These are phyloP conservation scores for Thaumatotibia leucotreta DNA, from an alignment of 1,140 invertebrate genomes.

Conservation along the genomic window DNA sequence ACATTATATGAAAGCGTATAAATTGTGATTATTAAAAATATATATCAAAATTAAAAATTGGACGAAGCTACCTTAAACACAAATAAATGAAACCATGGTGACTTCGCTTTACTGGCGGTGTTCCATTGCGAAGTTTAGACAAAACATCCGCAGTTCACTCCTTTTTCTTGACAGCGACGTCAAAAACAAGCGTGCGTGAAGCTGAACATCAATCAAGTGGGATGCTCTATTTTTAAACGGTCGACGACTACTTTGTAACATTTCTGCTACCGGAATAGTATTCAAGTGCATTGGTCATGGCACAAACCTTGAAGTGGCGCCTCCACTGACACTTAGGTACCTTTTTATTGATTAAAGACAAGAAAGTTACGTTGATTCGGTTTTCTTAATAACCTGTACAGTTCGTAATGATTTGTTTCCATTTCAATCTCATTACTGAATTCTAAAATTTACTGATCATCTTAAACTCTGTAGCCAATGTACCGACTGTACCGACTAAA, in stretches of 20 bases:
- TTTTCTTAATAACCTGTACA: too few relatives aligned
- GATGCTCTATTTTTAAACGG: constrained; percentile 54
- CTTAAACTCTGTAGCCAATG: too few relatives aligned
- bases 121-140: constrained; percentile 48
- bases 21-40: too few relatives aligned
- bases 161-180: constrained; percentile 59
- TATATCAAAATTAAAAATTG: too few relatives aligned
- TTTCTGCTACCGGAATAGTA: constrained; percentile 6
- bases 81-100: constrained; percentile 59
- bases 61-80: constrained; percentile 16
- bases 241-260: constrained; percentile 26
- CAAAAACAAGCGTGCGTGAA: constrained; percentile 63
- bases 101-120: constrained; percentile 36
- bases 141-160: constrained; percentile 56
- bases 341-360: too few relatives aligned
- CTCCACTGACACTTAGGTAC: too few relatives aligned
- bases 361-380: too few relatives aligned
- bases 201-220: constrained; percentile 64
- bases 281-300: constrained; percentile 3
- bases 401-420: too few relatives aligned
- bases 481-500: too few relatives aligned
- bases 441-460: too few relatives aligned
- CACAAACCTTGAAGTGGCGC: not conserved
- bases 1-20: too few relatives aligned
- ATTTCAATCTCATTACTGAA: too few relatives aligned